Conservation (phyloP, 53 echinoderm and acorn worm species). For the Paracentrotus lividus region DNA sequence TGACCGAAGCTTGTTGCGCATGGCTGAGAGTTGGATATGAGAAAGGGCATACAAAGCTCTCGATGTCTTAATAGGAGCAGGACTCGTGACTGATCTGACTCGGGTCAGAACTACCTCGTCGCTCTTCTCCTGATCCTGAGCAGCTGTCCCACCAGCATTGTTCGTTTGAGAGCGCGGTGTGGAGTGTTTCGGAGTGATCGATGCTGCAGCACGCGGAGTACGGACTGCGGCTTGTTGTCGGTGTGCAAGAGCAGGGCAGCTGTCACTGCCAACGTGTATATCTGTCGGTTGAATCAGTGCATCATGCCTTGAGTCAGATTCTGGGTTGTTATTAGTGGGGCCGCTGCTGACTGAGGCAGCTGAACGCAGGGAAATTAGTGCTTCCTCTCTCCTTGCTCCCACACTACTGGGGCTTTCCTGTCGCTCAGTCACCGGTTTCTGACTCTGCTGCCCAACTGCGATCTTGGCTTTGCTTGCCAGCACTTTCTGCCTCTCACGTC, state of each 20-base stretch:
- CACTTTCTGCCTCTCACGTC: conserved; percentile 45
- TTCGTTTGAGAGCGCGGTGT: conserved; percentile 25
- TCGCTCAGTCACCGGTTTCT: conserved; percentile 52
- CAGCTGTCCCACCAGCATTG: conserved; percentile 49
- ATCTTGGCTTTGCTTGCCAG: conserved; percentile 9
- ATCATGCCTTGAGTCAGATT: conserved; percentile 46
- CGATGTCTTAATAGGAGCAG: conserved; percentile 55
- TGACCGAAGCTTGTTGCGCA: conserved; percentile 71
- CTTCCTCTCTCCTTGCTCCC: conserved; percentile 45
- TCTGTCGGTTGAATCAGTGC: conserved; percentile 46
- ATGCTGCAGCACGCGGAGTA: neutral
- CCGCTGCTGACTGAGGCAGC: conserved; percentile 43
- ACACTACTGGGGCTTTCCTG: conserved; percentile 59
- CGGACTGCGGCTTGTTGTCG: neutral
- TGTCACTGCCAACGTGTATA: conserved; percentile 40
- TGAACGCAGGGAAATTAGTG: conserved; percentile 57
- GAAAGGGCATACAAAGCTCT: conserved; percentile 70
- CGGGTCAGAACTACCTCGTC: conserved; percentile 60
- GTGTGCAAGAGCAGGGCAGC: conserved; percentile 23
- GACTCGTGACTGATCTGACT: conserved; percentile 66
- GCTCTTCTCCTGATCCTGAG: neutral
- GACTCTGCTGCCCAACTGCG: conserved; percentile 34
- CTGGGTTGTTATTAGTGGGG: conserved; percentile 65
- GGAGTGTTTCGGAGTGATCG: conserved; percentile 9
- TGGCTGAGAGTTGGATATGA: conserved; percentile 85